phyloP scores from a whole-genome alignment of 2,888 invertebrate genomes.

The Idaea aversata region DNA sequence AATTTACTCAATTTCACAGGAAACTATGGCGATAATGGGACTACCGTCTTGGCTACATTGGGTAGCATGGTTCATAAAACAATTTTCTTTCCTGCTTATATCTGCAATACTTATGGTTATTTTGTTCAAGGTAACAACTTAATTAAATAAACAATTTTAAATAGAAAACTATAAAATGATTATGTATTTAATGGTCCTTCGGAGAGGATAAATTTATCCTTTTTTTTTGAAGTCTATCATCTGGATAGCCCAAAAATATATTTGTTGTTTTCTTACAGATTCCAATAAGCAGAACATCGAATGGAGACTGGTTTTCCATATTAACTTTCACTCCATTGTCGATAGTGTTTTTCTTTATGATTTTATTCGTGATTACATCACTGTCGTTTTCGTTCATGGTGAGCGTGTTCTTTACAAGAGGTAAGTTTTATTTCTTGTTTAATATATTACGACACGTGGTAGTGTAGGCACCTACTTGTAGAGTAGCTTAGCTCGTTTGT shows the following conservation, averaged over 20 bases:
- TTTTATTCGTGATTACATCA: constrained; percentile 85
- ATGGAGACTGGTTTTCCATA: constrained; percentile 78
- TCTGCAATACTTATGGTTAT: constrained; percentile 82
- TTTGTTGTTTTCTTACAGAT: constrained; percentile 48
- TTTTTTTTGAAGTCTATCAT: no score
- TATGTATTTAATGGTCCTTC: no score
- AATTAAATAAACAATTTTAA: constrained; percentile 5
- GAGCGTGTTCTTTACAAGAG: constrained; percentile 89
- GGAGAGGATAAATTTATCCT: no score
- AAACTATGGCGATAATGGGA: constrained; percentile 96
- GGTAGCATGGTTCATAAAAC: constrained; percentile 92
- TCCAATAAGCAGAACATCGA: constrained; percentile 65
- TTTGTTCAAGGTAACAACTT: constrained; percentile 76
- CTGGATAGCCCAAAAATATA: no score
- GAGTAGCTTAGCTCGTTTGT: not conserved
- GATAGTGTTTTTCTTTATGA: constrained; percentile 85
- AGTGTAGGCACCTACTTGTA: not conserved
- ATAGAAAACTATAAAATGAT: no score
- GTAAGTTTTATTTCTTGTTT: constrained; percentile 58
- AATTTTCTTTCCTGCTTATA: constrained; percentile 84
- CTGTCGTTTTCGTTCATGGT: constrained; percentile 89
- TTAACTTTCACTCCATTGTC: constrained; percentile 84
- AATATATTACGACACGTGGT: not conserved
- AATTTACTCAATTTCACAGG: constrained; percentile 73
- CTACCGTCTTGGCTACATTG: constrained; percentile 91